Conservation (phyloP, 2,797 vertebrate species). For the Enteromius anoplus region DNA sequence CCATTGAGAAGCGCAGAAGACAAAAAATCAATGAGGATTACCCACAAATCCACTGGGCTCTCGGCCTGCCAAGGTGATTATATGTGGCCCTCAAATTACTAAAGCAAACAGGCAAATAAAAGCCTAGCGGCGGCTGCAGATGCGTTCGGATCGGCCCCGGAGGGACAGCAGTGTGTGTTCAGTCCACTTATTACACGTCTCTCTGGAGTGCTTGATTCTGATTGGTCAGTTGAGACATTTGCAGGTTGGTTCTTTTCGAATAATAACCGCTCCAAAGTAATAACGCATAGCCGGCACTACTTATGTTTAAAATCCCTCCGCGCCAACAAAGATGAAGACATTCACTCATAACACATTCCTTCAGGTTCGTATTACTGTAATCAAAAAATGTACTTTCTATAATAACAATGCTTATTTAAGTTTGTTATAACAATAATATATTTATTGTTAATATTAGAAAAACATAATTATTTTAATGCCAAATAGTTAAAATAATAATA, state of each 20-base stretch:
- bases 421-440: background rate
- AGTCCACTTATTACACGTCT: slow-evolving; percentile 7
- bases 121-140: slow-evolving; percentile 26
- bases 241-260: too few species aligned
- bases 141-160: slow-evolving; percentile 1
- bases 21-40: slow-evolving; percentile 61
- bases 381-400: background rate
- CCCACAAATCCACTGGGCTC: slow-evolving; percentile 54
- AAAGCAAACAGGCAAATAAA: slow-evolving; percentile 53
- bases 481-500: background rate
- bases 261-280: too few species aligned
- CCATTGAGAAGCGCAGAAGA: slow-evolving; percentile 33
- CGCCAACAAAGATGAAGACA: too few species aligned
- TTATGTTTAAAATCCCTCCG: too few species aligned
- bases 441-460: background rate
- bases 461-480: background rate
- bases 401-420: too few species aligned
- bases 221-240: too few species aligned
- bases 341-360: too few species aligned
- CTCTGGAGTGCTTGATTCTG: too few species aligned
- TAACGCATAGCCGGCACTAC: too few species aligned
- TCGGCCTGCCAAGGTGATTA: slow-evolving; percentile 52
- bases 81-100: slow-evolving; percentile 52
- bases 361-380: too few species aligned
- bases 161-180: slow-evolving; percentile 9